Base-by-base conservation (phyloP, 2,113 vertebrate genomes). In the Chlorodrepanis virens region DNA sequence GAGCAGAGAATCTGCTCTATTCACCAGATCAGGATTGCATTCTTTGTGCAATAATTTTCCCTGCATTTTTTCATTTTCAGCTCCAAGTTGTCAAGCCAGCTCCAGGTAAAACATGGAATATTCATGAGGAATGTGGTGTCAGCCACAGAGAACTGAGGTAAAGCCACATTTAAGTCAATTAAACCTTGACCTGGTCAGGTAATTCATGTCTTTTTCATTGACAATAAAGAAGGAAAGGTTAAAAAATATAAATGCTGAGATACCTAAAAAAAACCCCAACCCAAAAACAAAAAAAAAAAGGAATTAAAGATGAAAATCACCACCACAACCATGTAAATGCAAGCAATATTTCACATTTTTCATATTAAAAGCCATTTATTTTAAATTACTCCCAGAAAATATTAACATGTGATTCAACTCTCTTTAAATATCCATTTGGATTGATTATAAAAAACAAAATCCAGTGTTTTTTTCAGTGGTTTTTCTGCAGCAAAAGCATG, bases 391-490 rank as follows among this genome's bases (percentile, higher is more conserved):
- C 11, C 6, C 42, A 25, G 24, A 71, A 71, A 79, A 54, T 53
- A 59, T n/a, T 65, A 10, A 28, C 2, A 9, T 7, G 4, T 16
- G 44, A 16, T 57, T 50, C 23, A 61, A 2, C 11, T 45, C 11
- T 47, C 39, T 14, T 68, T 54, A 65, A 82, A 37, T 21, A 70
- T 33, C 35, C 5, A 21, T 68, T 70, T 85, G 28, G n/a, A 22
- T n/a, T 40, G 42, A 28, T 37, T 11, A 23, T 49, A 8, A 56
- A 80, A 42, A 87, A 47, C 37, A 35, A 75, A 49, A 1, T 12
- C 5, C 5, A 7, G 6, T 12, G 6, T 14, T 8, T 12, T 12
- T 52, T 42, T 5, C 29, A 57, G 1, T 6, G 40, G 7, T 28
- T 88, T 68, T 69, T 64, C 8, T 17, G 11, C 52, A 80, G 29